Evolutionary conservation across 1,140 invertebrate genomes (phyloP), one percentile per base, ranked within the genome.

Genomic region (Brachionus koreanus): DNA sequence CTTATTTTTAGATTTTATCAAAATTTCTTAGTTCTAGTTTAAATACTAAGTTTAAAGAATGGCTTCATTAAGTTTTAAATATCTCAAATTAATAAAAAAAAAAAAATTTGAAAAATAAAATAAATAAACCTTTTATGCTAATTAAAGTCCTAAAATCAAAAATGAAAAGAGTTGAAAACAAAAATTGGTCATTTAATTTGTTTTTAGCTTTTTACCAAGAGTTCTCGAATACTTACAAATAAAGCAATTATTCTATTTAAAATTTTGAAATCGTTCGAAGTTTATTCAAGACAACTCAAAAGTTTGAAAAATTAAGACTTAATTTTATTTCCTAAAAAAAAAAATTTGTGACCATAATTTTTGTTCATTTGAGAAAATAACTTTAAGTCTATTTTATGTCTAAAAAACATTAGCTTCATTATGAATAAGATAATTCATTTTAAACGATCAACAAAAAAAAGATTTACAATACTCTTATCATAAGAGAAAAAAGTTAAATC

Each of bases 201-300:
- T 35, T 67, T 67, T 67, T 63, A 29, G 57, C 19, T 67, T 35
- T 67, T 35, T 10, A 57, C 49, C 7, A 52, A 57, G 49, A 57
- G 19, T 57, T 5, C 49, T 57, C 19, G 19, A 57, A 57, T 9
- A 57, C 49, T 23, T 57, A 57, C 5, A 23, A 57, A 19, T 19
- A 57, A 57, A 57, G 49, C 19, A 57, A 57, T 57, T 57, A 25
- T 57, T 57, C 49, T 57, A 67, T 67, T 67, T 67, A 16, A 67
- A 35, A 35, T 35, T 67, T 33, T 23, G 6, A 3, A 9, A 29
- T 25, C 9, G 19, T 57, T 57, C 49, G 19, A 57, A 57, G 16
- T 49, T 49, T 49, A 5, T 49, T 49, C 43, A 16, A 63, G 29
- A 16, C 10, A 63, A 63, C 12, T 12, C 9, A 63, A 63, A 19